Evolutionary conservation across 2,888 invertebrate genomes (phyloP).

Genomic region (Apoda limacodes): DNA sequence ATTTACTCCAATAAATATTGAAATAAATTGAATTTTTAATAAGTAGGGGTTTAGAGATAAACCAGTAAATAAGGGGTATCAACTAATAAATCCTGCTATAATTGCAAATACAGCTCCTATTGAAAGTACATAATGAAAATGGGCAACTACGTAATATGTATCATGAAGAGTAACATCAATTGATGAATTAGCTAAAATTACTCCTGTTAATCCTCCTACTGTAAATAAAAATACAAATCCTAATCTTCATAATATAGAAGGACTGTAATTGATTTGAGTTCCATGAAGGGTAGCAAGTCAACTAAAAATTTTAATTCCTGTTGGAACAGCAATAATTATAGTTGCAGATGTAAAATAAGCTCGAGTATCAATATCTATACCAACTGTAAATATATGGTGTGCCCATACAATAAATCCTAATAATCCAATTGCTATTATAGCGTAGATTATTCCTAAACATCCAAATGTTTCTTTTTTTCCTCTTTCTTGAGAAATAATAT

Average conservation of each 20-base stretch:
- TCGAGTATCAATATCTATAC: constrained; percentile 86
- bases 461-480: constrained; percentile 83
- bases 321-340: constrained; percentile 88
- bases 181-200: constrained; percentile 78
- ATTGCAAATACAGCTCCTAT: constrained; percentile 85
- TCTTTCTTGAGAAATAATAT: constrained; percentile 80
- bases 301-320: constrained; percentile 86
- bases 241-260: constrained; percentile 74
- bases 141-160: constrained; percentile 87
- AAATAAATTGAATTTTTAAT: constrained; percentile 77
- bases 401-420: constrained; percentile 88
- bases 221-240: constrained; percentile 86
- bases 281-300: constrained; percentile 80
- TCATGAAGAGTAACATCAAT: constrained; percentile 84
- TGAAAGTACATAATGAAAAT: constrained; percentile 85
- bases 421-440: constrained; percentile 85
- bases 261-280: constrained; percentile 68
- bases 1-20: constrained; percentile 82
- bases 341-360: constrained; percentile 88
- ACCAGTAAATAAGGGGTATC: constrained; percentile 78
- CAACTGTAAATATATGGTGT: constrained; percentile 88
- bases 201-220: constrained; percentile 77
- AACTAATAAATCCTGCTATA: constrained; percentile 78
- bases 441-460: constrained; percentile 81
- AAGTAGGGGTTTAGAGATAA: constrained; percentile 66